phyloP scores from a whole-genome alignment of 2,113 vertebrate genomes.

The Neodon shergylaensis region DNA sequence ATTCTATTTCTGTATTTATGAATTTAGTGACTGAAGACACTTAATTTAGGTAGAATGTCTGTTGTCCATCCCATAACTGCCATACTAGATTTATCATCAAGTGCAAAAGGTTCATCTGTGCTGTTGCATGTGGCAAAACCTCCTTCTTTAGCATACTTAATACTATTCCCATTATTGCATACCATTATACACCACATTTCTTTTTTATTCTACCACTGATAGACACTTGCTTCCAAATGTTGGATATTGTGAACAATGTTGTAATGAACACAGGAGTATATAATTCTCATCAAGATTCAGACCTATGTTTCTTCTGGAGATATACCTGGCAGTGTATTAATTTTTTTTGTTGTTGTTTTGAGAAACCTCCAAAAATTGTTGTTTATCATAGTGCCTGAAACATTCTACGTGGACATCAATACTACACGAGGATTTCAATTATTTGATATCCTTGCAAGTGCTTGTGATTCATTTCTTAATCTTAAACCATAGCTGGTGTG shows the following conservation, averaged over 20 bases:
- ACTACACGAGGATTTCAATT: neutral
- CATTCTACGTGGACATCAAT: neutral
- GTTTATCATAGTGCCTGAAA: neutral
- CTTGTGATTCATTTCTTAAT: neutral
- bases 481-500: neutral
- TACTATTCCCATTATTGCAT: neutral
- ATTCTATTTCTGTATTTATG: neutral
- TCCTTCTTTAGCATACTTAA: neutral
- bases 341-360: neutral
- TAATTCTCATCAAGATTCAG: neutral
- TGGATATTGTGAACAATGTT: neutral
- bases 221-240: neutral
- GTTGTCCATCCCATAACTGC: neutral
- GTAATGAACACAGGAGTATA: neutral
- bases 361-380: neutral
- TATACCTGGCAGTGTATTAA: neutral
- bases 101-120: neutral
- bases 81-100: neutral
- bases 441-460: neutral
- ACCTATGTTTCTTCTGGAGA: neutral
- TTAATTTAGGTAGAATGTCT: neutral
- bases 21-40: neutral
- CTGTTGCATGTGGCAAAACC: neutral
- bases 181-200: neutral
- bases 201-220: neutral